Evolutionary conservation across 2,113 vertebrate genomes (phyloP).

Genomic region (Mastomys natalensis): DNA sequence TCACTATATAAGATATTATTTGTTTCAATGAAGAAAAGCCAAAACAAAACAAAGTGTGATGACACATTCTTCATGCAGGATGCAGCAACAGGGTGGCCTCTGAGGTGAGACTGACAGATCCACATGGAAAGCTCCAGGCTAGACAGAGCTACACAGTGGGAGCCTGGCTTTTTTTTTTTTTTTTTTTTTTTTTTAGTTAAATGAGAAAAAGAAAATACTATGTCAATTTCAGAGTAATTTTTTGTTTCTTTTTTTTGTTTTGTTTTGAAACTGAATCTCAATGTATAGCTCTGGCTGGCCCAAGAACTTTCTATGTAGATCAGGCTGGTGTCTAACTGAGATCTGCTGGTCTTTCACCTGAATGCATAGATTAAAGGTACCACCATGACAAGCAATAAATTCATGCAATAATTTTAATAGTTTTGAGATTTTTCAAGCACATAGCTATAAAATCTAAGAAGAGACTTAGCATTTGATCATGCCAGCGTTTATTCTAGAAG

Average conservation of each 20-base stretch:
- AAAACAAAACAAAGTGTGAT: background rate
- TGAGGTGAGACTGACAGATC: background rate
- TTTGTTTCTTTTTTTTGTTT: background rate
- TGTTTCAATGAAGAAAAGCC: background rate
- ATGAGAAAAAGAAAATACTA: no score
- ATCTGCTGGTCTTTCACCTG: background rate
- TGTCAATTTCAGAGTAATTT: no score
- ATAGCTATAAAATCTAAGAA: background rate
- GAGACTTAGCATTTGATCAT: conserved; percentile 20
- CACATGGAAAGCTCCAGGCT: background rate
- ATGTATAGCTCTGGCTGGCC: background rate
- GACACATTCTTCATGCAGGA: background rate
- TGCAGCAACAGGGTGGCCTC: background rate
- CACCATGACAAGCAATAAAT: background rate
- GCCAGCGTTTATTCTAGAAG: conserved; percentile 49
- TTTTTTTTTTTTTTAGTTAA: no score
- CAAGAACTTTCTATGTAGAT: background rate
- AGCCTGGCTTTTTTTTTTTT: no score
- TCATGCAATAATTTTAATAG: conserved; percentile 18
- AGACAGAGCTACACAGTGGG: background rate
- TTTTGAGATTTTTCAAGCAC: background rate
- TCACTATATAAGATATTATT: background rate
- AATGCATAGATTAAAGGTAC: background rate
- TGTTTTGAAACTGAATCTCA: background rate
- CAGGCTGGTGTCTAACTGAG: background rate